These are phyloP conservation scores for Porites lobata DNA, from an alignment of 92 coral and sea anemone species.

Conservation along the genomic window DNA sequence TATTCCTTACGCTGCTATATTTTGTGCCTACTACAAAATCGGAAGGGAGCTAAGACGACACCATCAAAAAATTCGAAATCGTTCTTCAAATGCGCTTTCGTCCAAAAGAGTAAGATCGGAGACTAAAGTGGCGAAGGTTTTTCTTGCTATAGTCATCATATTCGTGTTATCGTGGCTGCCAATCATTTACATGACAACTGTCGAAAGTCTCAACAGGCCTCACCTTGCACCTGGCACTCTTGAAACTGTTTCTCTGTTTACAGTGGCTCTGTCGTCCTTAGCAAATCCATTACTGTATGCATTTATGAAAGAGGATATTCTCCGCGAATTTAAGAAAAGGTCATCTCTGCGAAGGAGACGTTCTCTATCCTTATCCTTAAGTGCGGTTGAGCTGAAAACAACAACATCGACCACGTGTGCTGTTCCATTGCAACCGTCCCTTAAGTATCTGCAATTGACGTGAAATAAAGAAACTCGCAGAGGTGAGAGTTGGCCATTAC, in stretches of 20 bases:
- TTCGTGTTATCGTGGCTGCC: slow-evolving; percentile 77
- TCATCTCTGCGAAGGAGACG: slow-evolving; percentile 9
- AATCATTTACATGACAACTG: slow-evolving; percentile 64
- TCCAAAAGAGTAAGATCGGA: slow-evolving; percentile 59
- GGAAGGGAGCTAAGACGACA: slow-evolving; percentile 54
- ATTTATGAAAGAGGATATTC: slow-evolving; percentile 75
- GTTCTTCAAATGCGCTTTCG: neutral
- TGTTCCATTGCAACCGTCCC: slow-evolving; percentile 1
- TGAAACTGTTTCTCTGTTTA: slow-evolving; percentile 50
- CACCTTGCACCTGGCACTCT: slow-evolving; percentile 51
- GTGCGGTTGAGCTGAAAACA: slow-evolving; percentile 17
- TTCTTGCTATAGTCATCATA: slow-evolving; percentile 62
- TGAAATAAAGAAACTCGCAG: neutral
- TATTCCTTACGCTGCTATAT: slow-evolving; percentile 63
- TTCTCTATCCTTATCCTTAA: neutral
- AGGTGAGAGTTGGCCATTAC: neutral
- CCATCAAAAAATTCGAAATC: slow-evolving; percentile 24
- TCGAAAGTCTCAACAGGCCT: slow-evolving; percentile 35
- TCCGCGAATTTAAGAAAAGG: slow-evolving; percentile 41
- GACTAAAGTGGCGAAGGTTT: slow-evolving; percentile 62
- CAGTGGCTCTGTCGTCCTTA: slow-evolving; percentile 65
- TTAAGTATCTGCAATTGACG: neutral
- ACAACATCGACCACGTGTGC: slow-evolving; percentile 12
- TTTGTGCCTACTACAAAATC: slow-evolving; percentile 55
- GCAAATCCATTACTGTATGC: slow-evolving; percentile 77